Evolutionary conservation across 2,888 invertebrate species (phyloP).

Genomic region (Sepioteuthis lessoniana): DNA sequence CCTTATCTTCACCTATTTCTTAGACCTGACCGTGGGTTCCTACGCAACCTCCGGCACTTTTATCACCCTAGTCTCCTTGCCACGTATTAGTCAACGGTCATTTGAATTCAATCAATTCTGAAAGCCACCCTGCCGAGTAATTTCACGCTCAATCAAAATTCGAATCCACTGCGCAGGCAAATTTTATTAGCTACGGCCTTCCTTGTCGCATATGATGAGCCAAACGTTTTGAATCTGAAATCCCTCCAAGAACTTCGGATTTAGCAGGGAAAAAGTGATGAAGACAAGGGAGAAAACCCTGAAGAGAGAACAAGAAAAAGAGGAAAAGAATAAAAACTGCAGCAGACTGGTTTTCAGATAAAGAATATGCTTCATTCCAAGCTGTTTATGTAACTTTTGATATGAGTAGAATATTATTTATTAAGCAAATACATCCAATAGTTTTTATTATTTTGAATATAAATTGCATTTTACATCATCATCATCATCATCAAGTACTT

Average conservation of each 20-base stretch:
- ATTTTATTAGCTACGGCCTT: neutral
- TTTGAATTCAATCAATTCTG: conserved; percentile 33
- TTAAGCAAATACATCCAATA: no score
- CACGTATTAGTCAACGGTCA: neutral
- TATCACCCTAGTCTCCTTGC: neutral
- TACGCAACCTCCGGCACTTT: neutral
- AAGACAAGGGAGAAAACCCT: neutral
- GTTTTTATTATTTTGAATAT: no score
- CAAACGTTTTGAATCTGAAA: conserved; percentile 1
- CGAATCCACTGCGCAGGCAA: neutral
- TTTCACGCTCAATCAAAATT: conserved; percentile 21
- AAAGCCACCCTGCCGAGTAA: neutral
- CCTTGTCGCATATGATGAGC: neutral
- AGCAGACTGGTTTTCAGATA: no score
- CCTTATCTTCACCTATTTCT: neutral
- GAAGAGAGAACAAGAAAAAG: neutral
- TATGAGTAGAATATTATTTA: no score
- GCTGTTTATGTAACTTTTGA: no score
- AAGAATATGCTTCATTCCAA: no score
- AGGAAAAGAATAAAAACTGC: neutral
- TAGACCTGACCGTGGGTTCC: neutral
- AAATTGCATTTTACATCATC: no score
- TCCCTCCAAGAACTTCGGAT: neutral
- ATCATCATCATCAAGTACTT: no score
- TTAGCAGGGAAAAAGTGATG: neutral